Evolutionary conservation across 2,797 vertebrate genomes (phyloP).

Genomic region (Anniella stebbinsi): DNA sequence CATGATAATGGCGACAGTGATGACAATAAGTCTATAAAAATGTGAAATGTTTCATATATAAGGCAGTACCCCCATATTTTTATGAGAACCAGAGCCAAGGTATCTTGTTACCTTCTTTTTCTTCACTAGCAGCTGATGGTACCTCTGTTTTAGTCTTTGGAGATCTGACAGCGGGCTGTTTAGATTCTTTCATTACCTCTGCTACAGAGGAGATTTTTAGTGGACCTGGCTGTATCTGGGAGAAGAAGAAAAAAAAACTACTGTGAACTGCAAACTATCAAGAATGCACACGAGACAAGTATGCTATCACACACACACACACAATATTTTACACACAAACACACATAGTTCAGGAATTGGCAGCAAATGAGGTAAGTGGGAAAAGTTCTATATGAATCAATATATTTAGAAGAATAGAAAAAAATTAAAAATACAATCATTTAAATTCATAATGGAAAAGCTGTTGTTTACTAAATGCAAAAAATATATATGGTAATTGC

Average conservation of each 20-base stretch:
- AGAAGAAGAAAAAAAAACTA: conserved; percentile 42
- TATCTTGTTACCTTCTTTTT: conserved; percentile 68
- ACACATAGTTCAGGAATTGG: background rate
- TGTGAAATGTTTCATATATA: background rate
- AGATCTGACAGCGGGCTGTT: conserved; percentile 73
- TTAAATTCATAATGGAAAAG: background rate
- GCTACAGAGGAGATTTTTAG: conserved; percentile 86
- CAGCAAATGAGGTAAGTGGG: background rate
- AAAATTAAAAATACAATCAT: background rate
- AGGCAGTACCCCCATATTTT: background rate
- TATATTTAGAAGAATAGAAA: background rate
- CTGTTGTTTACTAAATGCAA: background rate
- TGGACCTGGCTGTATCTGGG: conserved; percentile 79
- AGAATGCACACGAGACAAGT: background rate
- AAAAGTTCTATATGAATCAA: background rate
- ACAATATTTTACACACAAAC: background rate
- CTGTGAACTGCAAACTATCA: background rate
- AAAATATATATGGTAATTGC: too few relatives aligned
- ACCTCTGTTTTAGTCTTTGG: conserved; percentile 73
- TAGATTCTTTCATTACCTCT: conserved; percentile 84
- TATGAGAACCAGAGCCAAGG: background rate
- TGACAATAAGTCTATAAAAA: background rate
- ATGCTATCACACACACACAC: background rate
- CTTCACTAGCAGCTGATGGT: conserved; percentile 64
- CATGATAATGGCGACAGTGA: too few relatives aligned